phyloP scores from a whole-genome alignment of 2,888 invertebrate genomes.

The Hydrotaea diabolus region DNA sequence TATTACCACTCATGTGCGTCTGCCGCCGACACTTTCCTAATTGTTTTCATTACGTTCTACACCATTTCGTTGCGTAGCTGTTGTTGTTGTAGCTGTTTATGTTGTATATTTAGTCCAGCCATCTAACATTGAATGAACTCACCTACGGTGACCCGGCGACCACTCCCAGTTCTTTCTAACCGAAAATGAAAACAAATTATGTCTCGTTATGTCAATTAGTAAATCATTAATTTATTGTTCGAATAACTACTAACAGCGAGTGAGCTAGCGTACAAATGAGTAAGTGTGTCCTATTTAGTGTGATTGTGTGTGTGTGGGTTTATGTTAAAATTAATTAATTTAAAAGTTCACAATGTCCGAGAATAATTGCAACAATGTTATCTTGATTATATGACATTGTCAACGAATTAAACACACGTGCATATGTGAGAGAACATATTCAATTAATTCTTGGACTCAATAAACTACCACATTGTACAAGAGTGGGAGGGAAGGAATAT shows the following conservation, averaged over 20 bases:
- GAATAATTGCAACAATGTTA: slow-evolving; percentile 38
- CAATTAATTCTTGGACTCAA: slow-evolving; percentile 1
- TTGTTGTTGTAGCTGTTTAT: no score
- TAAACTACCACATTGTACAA: not conserved
- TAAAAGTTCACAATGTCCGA: slow-evolving; percentile 39
- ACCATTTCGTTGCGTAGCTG: no score
- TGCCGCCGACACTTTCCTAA: no score
- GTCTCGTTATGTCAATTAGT: slow-evolving; percentile 46
- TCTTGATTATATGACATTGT: slow-evolving; percentile 49
- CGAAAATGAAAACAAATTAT: slow-evolving; percentile 16
- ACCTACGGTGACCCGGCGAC: not conserved
- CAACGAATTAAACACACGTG: slow-evolving; percentile 25
- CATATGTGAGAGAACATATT: not conserved
- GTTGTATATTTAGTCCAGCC: no score
- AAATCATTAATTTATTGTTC: slow-evolving; percentile 47
- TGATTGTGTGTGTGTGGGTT: no score
- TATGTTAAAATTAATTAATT: slow-evolving; percentile 45
- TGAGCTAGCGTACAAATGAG: not conserved
- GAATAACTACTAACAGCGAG: not conserved
- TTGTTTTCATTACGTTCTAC: no score
- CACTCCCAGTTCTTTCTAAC: not conserved
- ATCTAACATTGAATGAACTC: no score
- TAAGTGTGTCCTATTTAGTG: slow-evolving; percentile 12
- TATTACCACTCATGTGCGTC: no score
- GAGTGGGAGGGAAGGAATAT: not conserved